These are phyloP conservation scores for Burhinus bistriatus DNA, from an alignment of 2,113 vertebrate genomes.

Conservation along the genomic window DNA sequence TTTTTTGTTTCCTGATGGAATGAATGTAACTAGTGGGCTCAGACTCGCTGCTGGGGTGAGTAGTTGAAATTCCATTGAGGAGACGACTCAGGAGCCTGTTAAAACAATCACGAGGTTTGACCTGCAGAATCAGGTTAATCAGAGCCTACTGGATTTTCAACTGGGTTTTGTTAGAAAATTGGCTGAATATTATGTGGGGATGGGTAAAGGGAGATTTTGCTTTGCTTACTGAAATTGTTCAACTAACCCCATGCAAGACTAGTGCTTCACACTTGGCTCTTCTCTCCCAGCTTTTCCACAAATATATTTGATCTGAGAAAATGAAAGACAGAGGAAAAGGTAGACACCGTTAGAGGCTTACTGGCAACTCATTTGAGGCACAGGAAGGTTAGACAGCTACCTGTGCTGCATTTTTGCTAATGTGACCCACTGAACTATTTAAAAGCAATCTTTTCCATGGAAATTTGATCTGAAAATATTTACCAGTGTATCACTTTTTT, in stretches of 20 bases:
- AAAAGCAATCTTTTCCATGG: not conserved
- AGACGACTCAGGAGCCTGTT: not conserved
- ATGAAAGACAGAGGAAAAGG: not conserved
- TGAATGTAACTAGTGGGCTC: not conserved
- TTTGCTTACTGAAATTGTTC: not conserved
- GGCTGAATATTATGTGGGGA: not conserved
- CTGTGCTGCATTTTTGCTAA: not conserved
- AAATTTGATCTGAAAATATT: not conserved
- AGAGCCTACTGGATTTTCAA: not conserved
- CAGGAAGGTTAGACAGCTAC: not conserved
- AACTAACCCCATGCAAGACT: not conserved
- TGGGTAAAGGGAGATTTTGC: not conserved
- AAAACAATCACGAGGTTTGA: not conserved
- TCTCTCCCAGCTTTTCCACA: not conserved
- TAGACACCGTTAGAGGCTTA: not conserved
- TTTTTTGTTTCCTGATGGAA: not conserved
- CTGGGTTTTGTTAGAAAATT: not conserved
- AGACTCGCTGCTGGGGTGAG: fast-evolving
- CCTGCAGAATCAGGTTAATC: not conserved
- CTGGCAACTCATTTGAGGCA: not conserved
- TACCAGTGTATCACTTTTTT: not conserved
- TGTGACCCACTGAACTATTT: not conserved
- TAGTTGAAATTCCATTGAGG: not conserved
- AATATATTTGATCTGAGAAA: not conserved
- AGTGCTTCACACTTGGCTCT: not conserved